Conservation (phyloP, 2,113 vertebrate species). For the Ochotona princeps region DNA sequence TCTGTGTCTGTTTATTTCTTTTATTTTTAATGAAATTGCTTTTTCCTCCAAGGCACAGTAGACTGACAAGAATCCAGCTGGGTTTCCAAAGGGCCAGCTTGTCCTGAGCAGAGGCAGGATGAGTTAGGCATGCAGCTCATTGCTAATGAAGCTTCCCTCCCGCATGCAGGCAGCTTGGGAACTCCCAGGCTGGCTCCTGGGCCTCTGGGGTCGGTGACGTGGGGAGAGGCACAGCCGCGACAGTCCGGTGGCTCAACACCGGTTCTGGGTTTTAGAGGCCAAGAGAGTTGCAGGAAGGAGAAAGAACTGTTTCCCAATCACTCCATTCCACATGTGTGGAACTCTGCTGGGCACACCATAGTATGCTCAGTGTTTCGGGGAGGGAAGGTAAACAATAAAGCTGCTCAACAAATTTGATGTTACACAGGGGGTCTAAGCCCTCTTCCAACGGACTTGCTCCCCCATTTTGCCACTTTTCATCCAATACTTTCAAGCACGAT, state of each 20-base stretch:
- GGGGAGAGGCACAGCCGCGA: neutral
- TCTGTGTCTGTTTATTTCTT: neutral
- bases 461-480: neutral
- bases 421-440: neutral
- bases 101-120: neutral
- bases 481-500: neutral
- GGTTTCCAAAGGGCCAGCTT: neutral
- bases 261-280: neutral
- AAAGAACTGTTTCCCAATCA: neutral
- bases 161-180: neutral
- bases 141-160: neutral
- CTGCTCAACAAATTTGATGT: neutral
- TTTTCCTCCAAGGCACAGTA: neutral
- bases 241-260: neutral
- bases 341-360: no score
- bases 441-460: neutral
- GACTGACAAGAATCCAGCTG: neutral
- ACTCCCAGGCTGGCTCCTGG: accelerated
- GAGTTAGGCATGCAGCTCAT: neutral
- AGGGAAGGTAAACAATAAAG: neutral
- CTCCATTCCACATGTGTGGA: neutral
- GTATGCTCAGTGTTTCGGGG: neutral
- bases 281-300: neutral
- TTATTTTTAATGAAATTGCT: neutral
- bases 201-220: accelerated